phyloP scores from a whole-genome alignment of 2,797 vertebrate species.

The Tenualosa ilisha region DNA sequence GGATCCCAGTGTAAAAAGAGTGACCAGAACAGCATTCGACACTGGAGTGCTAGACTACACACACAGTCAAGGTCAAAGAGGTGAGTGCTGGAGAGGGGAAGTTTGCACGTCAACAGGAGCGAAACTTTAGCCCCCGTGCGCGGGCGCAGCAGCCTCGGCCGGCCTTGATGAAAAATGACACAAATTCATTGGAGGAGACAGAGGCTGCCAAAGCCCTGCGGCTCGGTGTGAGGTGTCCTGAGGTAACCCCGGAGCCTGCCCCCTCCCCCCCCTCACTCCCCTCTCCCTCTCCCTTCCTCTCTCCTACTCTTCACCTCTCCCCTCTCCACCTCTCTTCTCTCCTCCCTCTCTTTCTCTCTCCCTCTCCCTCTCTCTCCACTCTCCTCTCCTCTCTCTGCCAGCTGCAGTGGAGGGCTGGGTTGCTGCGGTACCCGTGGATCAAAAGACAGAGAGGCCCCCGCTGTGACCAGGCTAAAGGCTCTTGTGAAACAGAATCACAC shows the following conservation, averaged over 20 bases:
- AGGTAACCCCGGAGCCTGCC: not conserved
- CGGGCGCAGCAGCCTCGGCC: not conserved
- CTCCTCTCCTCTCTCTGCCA: not conserved
- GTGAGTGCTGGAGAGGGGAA: not conserved
- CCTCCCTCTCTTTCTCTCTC: too few relatives aligned
- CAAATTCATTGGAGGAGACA: not conserved
- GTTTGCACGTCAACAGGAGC: not conserved
- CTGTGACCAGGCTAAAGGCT: not conserved
- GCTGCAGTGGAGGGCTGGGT: not conserved
- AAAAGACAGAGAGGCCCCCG: not conserved
- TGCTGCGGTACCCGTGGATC: not conserved
- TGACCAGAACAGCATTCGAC: not conserved
- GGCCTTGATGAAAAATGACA: not conserved
- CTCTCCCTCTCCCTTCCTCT: too few relatives aligned
- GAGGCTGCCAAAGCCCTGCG: constrained; percentile 7
- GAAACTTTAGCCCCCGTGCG: not conserved
- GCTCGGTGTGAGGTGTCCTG: not conserved
- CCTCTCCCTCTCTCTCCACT: too few relatives aligned
- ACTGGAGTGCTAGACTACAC: not conserved
- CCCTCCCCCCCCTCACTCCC: not conserved
- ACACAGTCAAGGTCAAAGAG: constrained; percentile 6
- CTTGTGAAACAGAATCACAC: not conserved
- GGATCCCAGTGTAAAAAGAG: not conserved
- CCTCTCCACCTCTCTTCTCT: too few relatives aligned
- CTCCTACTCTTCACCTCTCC: too few relatives aligned